These are phyloP conservation scores for Tachina lurida DNA, from an alignment of 2,888 invertebrate genomes.

Conservation along the genomic window DNA sequence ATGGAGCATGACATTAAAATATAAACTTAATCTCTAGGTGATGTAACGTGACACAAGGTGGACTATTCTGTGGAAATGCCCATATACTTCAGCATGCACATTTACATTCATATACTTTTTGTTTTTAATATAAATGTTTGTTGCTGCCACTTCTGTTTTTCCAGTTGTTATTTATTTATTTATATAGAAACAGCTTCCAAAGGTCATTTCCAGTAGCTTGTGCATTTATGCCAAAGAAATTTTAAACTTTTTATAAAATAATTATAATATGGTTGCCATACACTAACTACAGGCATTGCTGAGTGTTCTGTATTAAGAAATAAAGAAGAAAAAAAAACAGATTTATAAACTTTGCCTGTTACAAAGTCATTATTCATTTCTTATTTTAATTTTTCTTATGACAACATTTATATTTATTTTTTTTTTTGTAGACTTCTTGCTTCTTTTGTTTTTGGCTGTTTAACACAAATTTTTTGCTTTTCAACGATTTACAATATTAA, in stretches of 20 bases:
- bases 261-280: constrained; percentile 40
- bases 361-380: constrained; percentile 68
- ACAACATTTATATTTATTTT: constrained; percentile 30
- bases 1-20: no score
- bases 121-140: constrained; percentile 27
- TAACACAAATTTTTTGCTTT: constrained; percentile 46
- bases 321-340: constrained; percentile 50
- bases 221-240: background rate
- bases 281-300: constrained; percentile 12
- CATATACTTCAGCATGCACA: no score
- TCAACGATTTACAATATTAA: constrained; percentile 50
- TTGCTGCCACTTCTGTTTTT: background rate
- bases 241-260: constrained; percentile 46
- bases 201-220: constrained; percentile 63
- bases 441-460: constrained; percentile 18
- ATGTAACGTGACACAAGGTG: no score
- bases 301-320: background rate
- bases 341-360: constrained; percentile 70
- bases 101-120: background rate
- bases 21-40: no score
- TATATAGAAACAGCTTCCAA: constrained; percentile 50
- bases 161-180: constrained; percentile 33
- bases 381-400: constrained; percentile 45
- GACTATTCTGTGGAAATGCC: no score
- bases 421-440: background rate